Evolutionary conservation across 2,797 vertebrate species (phyloP), one percentile per base, ranked within the genome.

Genomic region (Sciurus carolinensis): DNA sequence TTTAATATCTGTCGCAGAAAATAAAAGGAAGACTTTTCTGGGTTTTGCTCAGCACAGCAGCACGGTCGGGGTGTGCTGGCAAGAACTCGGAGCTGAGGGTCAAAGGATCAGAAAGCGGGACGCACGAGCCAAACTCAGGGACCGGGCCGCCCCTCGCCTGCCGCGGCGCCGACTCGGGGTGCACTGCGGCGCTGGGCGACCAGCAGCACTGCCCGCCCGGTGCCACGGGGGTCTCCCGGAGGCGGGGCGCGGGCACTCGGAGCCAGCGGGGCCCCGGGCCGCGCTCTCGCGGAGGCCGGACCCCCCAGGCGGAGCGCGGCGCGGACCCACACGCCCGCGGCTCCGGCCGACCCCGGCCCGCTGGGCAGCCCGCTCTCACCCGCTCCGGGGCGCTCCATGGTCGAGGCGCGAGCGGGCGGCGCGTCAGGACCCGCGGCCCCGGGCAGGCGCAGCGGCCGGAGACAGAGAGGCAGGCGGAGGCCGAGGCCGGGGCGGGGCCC

Each of bases 311-410:
- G 33, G 66, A 39, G 50, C 73, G 14, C 42, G 0, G 30, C 8
- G 50, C 50, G 14, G 17, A 15, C 44, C 76, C 64, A 7, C 20
- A 85, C 26, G 33, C 10, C 12, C 54, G 13, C 1, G 28, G 39
- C 64, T 59, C 73, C 73, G 5, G 13, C 22, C 52, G 73, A 79
- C 36, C 76, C 86, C 20, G 13, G 67, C 57, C 52, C 15, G 67
- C 75, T 10, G 33, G 39, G 87, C 52, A 71, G 69, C 47, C 18
- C 59, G 66, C 52, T 94, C 97, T 97, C 96, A 97, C 97, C 95
- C n/a, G 87, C 95, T 91, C 17, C 93, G 44, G 93, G 69, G 81
- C n/a, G 36, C 91, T 97, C 95, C 97, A 85, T 73, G 77, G 90
- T 20, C 50, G n/a, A n/a, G 7, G 82, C 39, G 52, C 84, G 0